Base-by-base conservation (phyloP, 2,113 vertebrate genomes). In the Meleagris gallopavo region DNA sequence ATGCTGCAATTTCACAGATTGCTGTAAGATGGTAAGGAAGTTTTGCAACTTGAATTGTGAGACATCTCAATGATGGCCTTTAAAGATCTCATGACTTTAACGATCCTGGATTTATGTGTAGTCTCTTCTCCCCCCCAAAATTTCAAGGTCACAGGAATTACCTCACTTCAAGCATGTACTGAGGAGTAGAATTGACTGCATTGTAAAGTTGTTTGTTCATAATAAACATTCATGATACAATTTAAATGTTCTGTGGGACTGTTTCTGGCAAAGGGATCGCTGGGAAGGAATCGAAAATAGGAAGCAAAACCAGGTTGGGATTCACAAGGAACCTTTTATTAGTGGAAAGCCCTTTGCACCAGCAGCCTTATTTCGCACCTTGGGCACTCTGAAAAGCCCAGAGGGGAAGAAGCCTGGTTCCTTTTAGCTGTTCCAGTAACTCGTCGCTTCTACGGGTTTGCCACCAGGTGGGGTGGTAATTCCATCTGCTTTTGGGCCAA, bases 221-320 rank as follows among this genome's bases (percentile, higher is more conserved):
- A 92, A 96, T 96, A 94, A 97, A 97, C 60, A 58, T 43, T 75
- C 72, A 18, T 75, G 11, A 41, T 38, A 19, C 86, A 89, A 76
- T 22, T 16, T 20, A 6, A 13, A 2, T 10, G 27, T 86, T 38
- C 82, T 70, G 25, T 72, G 75, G 58, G 71, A 34, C 18, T 78
- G 25, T 77, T 82, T 27, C 61, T 76, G 64, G 64, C 58, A 27
- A 55, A 43, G 41, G 46, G 73, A 29, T 64, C 43, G 0, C 8
- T 24, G 80, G 30, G 62, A 19, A 55, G 32, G 36, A 74, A 25
- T 5, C 19, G 17, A 30, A 24, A 20, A 22, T 60, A 41, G 13
- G 7, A 41, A 72, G 62, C 9, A 50, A 41, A 38, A 79, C 2
- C 50, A 32, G 0, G 3, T 41, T 38, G 13, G 57, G 11, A 6